Evolutionary conservation across 1,140 invertebrate genomes (phyloP), one percentile per base, ranked within the genome.

Genomic region (Vollenhovia emeryi): DNA sequence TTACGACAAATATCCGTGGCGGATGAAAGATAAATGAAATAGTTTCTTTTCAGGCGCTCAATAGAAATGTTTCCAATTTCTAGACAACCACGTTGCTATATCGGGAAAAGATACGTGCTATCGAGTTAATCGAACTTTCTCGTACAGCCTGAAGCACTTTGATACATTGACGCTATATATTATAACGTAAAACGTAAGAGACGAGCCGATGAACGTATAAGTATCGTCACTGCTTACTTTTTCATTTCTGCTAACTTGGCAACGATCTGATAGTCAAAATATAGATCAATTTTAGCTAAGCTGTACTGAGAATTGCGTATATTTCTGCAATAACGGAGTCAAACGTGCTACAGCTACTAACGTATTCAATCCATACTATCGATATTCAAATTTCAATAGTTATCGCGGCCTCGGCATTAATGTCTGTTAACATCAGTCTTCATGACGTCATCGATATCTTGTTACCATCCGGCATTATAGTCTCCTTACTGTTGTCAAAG

Each of bases 151-250:
- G 15, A 30, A 69, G 33, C 64, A 71, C 36, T 71, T 60, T 71
- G 66, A 59, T 45, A 59, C 71, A 82, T 82, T 71, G 52, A 73
- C 50, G 40, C 36, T 36, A 57, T 69, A 80, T 80, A 80, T 80
- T 69, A 59, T 18, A 15, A 11, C 21, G 13, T 18, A 43, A 80
- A 69, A 80, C 33, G 18, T 21, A 13, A 57, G 40, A 55, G 5
- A 40, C 0, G 21, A n/a, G 2, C n/a, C 18, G 6, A 1, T 15
- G 57, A 43, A 62, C 57, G 15, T 36, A 74, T 9, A 18, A 36
- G 18, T 50, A 11, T 24, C 18, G 13, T 40, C n/a, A n/a, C 36
- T 40, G 7, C 27, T 4, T 52, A 13, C 7, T 68, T 69, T 55
- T 55, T 36, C 8, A 24, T 27, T 15, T 52, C 33, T 69, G 24